These are phyloP conservation scores for Hiodon tergisus DNA, from an alignment of 2,113 vertebrate species.

Conservation along the genomic window DNA sequence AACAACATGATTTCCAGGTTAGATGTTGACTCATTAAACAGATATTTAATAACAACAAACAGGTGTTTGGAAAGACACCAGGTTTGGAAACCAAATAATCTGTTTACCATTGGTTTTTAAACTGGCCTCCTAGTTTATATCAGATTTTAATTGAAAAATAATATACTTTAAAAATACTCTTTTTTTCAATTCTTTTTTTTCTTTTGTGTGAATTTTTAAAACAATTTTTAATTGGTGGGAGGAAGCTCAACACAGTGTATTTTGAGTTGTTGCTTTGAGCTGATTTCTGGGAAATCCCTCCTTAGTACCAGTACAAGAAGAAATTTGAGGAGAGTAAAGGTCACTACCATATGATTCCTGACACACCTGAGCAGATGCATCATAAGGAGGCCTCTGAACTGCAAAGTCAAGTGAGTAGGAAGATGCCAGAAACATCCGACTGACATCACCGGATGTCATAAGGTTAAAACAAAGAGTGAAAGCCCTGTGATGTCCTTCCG, in stretches of 20 bases:
- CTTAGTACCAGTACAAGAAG: constrained; percentile 98
- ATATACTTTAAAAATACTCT: too few relatives aligned
- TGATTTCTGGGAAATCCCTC: constrained; percentile 69
- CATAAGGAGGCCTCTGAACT: constrained; percentile 93
- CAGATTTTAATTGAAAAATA: too few relatives aligned
- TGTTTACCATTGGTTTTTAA: too few relatives aligned
- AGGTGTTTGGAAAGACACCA: too few relatives aligned
- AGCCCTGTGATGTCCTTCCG: too few relatives aligned
- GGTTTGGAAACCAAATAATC: too few relatives aligned
- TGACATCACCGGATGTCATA: too few relatives aligned
- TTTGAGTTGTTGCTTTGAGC: constrained; percentile 51
- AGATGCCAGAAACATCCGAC: not conserved
- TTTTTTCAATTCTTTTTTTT: not conserved
- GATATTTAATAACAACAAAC: too few relatives aligned
- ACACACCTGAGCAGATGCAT: constrained; percentile 92
- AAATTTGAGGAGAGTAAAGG: constrained; percentile 96
- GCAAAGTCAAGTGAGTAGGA: constrained; percentile 89
- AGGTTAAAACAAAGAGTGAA: too few relatives aligned
- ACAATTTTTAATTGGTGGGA: constrained; percentile 23
- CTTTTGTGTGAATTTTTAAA: not conserved
- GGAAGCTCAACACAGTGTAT: constrained; percentile 7
- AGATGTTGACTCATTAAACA: too few relatives aligned
- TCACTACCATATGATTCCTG: constrained; percentile 93
- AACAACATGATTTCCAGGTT: too few relatives aligned
- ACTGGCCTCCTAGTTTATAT: too few relatives aligned